These are phyloP conservation scores for Diuraphis noxia DNA, from an alignment of 1,140 invertebrate genomes.

Conservation along the genomic window DNA sequence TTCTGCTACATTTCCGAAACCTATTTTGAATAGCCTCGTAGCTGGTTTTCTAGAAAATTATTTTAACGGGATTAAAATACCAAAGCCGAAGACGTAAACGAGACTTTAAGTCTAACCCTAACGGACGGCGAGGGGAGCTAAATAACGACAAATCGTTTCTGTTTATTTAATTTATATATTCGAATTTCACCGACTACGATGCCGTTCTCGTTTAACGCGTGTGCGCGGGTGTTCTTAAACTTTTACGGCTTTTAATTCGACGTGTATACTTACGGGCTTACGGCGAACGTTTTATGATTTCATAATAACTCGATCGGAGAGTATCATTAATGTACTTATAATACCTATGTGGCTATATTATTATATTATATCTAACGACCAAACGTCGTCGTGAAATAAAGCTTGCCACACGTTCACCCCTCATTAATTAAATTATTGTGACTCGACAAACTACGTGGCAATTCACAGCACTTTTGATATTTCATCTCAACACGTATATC, in stretches of 20 bases:
- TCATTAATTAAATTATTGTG: not conserved
- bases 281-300: not conserved
- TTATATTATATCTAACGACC: not conserved
- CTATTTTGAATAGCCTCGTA: not conserved
- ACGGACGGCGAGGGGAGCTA: not conserved
- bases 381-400: not conserved
- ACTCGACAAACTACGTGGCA: not conserved
- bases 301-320: not conserved
- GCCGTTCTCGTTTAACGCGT: not conserved
- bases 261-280: too few relatives aligned
- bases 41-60: not conserved
- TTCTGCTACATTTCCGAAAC: not conserved
- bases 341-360: not conserved
- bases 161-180: not conserved
- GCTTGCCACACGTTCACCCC: not conserved
- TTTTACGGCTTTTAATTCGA: not conserved
- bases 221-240: not conserved
- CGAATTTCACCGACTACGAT: not conserved
- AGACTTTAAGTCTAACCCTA: not conserved
- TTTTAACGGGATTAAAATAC: slow-evolving; percentile 3
- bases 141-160: not conserved
- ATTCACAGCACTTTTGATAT: not conserved
- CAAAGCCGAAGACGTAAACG: not conserved
- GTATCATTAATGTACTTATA: not conserved
- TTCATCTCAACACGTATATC: not conserved